Base-by-base conservation (phyloP, 2,797 vertebrate species). In the Pachyuromys duprasi region DNA sequence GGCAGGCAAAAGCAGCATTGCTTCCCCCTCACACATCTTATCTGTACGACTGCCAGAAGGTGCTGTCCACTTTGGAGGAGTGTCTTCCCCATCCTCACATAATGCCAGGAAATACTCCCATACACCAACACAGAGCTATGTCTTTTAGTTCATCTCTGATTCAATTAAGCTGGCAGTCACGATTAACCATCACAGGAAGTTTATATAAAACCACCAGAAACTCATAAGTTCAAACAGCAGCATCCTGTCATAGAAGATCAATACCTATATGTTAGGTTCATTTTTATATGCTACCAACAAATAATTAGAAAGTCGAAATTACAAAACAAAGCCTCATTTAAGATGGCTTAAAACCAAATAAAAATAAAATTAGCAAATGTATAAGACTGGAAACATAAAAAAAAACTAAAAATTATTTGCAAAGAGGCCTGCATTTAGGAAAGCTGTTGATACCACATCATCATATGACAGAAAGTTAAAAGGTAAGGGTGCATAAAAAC, bases 311-410 rank as follows among this genome's bases (percentile, higher is more conserved):
- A 78, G 62, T 74, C 18, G 80, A 80, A 45, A 90, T 86, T 75
- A 69, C 42, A 86, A 70, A 86, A 70, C 69, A 53, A 62, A 84
- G n/a, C 57, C 22, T 42, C 42, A 76, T 76, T 93, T 87, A 39
- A 22, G 60, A 79, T 39, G 55, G 6, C 18, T 84, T 94, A 20
- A 83, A 82, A 83, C 24, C 14, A 75, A 28, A 18, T 82, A 81
- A 76, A 5, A 22, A 83, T 83, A 82, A 93, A 83, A 91, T 83
- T 72, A 36, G 8, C 53, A 96, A 88, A 31, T 57, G 39, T 57
- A 8, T 91, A 83, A 93, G 39, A 36, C 33, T 42, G 14, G 8
- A 45, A 78, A n/a, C 3, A 70, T 20, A n/a, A 26, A 91, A 87
- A 88, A 63, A n/a, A n/a, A n/a, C 42, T 33, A 81, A 81, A 60